Evolutionary conservation across 2,888 invertebrate species (phyloP).

Genomic region (Pterostichus madidus): DNA sequence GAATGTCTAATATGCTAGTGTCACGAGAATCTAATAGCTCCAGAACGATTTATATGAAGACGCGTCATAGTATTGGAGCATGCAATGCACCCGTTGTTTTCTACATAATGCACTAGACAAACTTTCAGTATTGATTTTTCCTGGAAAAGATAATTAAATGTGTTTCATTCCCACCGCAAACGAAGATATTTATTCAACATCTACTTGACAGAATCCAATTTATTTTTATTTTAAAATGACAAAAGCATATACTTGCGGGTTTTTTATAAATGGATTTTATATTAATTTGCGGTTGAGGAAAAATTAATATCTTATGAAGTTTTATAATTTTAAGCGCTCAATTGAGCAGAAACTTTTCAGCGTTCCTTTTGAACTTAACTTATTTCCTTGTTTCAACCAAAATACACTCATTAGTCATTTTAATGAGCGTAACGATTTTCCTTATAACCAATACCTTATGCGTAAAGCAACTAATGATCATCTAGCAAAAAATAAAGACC

Average conservation of each 20-base stretch:
- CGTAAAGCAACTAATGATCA: constrained; percentile 45
- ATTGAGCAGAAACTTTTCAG: constrained; percentile 46
- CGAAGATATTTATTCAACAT: constrained; percentile 10
- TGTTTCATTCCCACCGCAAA: background rate
- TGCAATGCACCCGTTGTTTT: constrained; percentile 44
- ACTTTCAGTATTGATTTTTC: constrained; percentile 42
- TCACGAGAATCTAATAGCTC: constrained; percentile 50
- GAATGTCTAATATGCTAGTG: constrained; percentile 46
- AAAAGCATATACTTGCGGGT: too few species aligned
- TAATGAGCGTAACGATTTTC: constrained; percentile 49
- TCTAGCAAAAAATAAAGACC: constrained; percentile 5
- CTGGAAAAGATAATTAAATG: constrained; percentile 40
- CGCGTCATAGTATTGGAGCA: constrained; percentile 43
- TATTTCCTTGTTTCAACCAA: constrained; percentile 35
- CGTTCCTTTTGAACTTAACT: constrained; percentile 37
- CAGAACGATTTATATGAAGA: constrained; percentile 46
- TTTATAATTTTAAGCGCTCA: constrained; percentile 20
- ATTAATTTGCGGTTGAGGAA: constrained; percentile 6
- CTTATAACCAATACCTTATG: constrained; percentile 31
- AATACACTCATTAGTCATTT: constrained; percentile 54
- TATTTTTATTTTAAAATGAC: background rate
- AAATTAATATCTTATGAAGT: constrained; percentile 43
- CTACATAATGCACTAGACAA: constrained; percentile 38
- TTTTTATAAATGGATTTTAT: too few species aligned
- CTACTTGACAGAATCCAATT: constrained; percentile 20